Base-by-base conservation (phyloP, 2,888 invertebrate genomes). In the Archips crataeganus region DNA sequence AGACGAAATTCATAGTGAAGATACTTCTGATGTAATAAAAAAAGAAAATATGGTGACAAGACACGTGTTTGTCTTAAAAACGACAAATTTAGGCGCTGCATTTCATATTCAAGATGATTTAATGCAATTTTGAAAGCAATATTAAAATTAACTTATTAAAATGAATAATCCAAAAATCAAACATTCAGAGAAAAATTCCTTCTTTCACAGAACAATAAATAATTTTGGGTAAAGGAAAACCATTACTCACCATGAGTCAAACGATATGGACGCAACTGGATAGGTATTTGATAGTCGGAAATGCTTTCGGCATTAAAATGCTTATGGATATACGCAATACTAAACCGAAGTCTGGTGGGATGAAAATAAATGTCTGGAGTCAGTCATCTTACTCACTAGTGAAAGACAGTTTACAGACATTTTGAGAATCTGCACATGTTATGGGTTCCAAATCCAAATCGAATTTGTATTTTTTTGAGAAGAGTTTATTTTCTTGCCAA, bases 271-370 rank as follows among this genome's bases (percentile, higher is more conserved):
- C 62, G 54, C 32, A 32, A 62, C 34, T 8, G 15, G 13, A 62
- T 36, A 42, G 62, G 32, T 54, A 45, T 61, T 70, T 42, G 13
- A 34, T n/a, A 45, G 54, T 70, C 62, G 62, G 70, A 70, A 70
- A 70, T 70, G 61, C 39, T 61, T 10, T 49, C 6, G 47, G 49
- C 49, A 60, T 34, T 39, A 47, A 62, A 62, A 62, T 62, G 51
- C 70, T 62, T 54, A 62, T 45, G 42, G 32, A 34, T 39, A 4
- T 11, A 59, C 42, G 39, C 32, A 61, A 61, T 10, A 61, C 42
- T 42, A 62, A 62, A 4, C n/a, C 39, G 39, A 54, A 23, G 15
- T 60, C 47, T 68, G 47, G n/a, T 3, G 11, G 42, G 47, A 49
- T 23, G 6, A 57, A 57, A 57, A 57, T 57, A 57, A 57, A 57